These are phyloP conservation scores for Spermophilus dauricus DNA, from an alignment of 2,113 vertebrate genomes.

Conservation along the genomic window DNA sequence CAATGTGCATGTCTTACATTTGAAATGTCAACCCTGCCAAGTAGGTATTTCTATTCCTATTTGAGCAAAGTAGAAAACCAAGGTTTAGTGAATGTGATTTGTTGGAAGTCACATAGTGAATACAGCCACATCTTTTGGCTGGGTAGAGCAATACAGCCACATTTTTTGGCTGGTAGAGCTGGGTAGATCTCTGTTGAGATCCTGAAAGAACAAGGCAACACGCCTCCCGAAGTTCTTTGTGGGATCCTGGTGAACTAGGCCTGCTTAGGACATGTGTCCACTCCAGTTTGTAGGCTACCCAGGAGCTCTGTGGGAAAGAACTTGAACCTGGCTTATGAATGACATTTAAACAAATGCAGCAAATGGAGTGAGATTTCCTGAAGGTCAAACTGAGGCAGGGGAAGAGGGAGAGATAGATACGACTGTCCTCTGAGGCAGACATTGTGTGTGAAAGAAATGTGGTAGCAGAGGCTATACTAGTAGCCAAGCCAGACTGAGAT, in stretches of 20 bases:
- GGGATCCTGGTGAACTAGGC: background rate
- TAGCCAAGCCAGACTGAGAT: background rate
- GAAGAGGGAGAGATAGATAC: background rate
- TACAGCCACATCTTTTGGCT: background rate
- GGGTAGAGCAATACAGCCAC: background rate
- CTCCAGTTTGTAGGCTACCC: background rate
- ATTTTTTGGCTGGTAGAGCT: background rate
- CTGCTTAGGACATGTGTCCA: background rate
- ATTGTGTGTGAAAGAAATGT: background rate
- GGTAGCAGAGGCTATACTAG: background rate
- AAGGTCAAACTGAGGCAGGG: background rate
- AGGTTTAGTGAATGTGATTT: background rate
- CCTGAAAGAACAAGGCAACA: background rate
- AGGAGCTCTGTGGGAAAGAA: background rate
- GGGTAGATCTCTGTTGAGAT: background rate
- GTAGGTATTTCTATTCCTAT: background rate
- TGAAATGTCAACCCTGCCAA: background rate
- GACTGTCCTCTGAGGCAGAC: background rate
- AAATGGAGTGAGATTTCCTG: background rate
- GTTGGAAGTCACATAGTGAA: background rate
- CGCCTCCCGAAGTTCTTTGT: background rate
- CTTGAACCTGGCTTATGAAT: conserved; percentile 15
- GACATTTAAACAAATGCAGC: background rate
- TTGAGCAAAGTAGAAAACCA: background rate
- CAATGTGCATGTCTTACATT: background rate